Evolutionary conservation across 2,113 vertebrate genomes (phyloP).

Genomic region (Aegotheles bennettii): DNA sequence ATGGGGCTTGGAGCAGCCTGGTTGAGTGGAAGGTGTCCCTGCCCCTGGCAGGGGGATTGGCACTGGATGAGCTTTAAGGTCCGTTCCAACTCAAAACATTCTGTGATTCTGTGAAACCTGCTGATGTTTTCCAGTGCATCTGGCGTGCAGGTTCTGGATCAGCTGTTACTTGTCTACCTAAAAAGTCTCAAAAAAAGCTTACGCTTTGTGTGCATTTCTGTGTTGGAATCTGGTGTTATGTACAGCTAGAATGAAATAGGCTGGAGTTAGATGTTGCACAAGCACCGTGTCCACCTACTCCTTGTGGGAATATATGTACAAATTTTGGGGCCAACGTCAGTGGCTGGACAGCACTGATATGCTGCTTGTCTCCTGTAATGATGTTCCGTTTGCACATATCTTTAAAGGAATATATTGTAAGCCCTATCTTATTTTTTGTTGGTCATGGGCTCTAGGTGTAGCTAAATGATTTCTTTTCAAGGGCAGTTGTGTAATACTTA

Average conservation of each 20-base stretch:
- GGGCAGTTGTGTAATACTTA: not conserved
- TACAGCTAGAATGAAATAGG: not conserved
- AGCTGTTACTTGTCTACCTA: not conserved
- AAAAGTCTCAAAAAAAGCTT: not conserved
- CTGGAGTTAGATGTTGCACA: not conserved
- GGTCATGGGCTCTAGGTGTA: not conserved
- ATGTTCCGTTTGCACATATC: not conserved
- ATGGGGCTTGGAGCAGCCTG: no score
- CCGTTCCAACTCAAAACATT: no score
- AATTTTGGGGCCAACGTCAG: not conserved
- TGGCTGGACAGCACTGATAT: not conserved
- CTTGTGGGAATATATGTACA: not conserved
- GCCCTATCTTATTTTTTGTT: not conserved
- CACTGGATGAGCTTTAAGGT: no score
- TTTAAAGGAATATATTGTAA: not conserved
- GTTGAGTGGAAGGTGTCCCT: no score
- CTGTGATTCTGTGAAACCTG: no score
- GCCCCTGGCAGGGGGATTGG: no score
- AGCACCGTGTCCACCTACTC: not conserved
- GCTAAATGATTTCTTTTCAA: not conserved
- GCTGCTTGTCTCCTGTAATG: not conserved
- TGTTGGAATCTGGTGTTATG: not conserved
- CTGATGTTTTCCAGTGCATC: not conserved
- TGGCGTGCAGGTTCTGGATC: not conserved
- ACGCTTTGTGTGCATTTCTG: not conserved